phyloP scores from a whole-genome alignment of 2,113 vertebrate genomes.

The Thalassarche chlororhynchos region DNA sequence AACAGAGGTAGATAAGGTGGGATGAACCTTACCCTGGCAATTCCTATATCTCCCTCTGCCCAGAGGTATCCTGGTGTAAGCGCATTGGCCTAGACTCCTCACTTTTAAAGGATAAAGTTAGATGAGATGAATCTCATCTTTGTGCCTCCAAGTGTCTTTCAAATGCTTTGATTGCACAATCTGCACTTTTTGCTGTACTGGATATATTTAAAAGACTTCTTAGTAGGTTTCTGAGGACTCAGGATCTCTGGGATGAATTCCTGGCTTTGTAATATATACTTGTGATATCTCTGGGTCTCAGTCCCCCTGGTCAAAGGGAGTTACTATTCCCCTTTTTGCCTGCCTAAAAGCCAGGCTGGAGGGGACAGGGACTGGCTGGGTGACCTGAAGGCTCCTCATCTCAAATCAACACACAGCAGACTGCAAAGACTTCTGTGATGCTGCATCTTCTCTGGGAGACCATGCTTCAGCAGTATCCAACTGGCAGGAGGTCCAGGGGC shows the following conservation, averaged over 20 bases:
- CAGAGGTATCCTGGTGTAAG: neutral
- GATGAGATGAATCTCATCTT: neutral
- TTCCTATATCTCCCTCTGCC: neutral
- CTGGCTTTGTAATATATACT: neutral
- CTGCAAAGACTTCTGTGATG: neutral
- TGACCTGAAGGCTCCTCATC: neutral
- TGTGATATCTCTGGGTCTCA: neutral
- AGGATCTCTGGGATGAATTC: neutral
- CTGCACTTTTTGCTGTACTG: neutral
- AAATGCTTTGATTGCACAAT: neutral
- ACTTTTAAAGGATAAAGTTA: neutral
- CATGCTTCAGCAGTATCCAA: neutral
- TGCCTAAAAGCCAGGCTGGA: neutral
- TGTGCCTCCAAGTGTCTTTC: neutral
- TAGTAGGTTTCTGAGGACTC: neutral
- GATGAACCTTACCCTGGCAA: neutral
- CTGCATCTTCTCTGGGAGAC: neutral
- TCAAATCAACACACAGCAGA: neutral
- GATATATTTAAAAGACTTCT: neutral
- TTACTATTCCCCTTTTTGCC: neutral
- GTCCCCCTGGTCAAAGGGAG: neutral
- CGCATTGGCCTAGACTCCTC: neutral
- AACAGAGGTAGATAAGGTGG: neutral
- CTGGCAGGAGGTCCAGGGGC: neutral
- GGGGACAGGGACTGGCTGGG: neutral